Evolutionary conservation across 2,888 invertebrate species (phyloP).

Genomic region (Trachelus tabidus): DNA sequence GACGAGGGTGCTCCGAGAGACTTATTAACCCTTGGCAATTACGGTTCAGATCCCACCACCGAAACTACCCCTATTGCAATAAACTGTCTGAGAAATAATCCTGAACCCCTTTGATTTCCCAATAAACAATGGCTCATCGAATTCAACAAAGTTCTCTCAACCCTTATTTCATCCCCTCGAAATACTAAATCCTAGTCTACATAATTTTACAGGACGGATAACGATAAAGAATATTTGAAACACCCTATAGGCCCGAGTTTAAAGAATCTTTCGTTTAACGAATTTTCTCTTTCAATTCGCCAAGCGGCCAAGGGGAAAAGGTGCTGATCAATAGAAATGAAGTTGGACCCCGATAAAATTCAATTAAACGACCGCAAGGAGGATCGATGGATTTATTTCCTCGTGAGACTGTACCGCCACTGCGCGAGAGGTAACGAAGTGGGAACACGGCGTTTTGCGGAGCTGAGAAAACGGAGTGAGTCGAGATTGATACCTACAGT

Average conservation of each 20-base stretch:
- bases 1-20: not conserved
- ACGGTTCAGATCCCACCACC: not conserved
- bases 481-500: conserved; percentile 61
- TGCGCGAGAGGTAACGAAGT: conserved; percentile 59
- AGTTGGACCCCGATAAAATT: not conserved
- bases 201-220: not conserved
- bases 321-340: not conserved
- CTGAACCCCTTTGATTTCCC: not conserved
- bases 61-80: not conserved
- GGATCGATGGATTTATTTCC: conserved; percentile 6
- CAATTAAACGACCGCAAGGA: not conserved
- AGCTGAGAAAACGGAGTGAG: conserved; percentile 45
- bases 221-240: not conserved
- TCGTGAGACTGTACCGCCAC: conserved; percentile 38
- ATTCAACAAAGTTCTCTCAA: not conserved
- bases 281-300: not conserved
- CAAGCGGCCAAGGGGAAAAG: too few relatives aligned
- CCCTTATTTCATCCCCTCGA: not conserved
- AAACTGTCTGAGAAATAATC: not conserved
- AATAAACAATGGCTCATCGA: not conserved
- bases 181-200: not conserved
- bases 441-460: conserved; percentile 60
- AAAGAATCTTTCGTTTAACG: not conserved
- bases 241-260: not conserved
- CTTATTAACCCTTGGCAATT: conserved; percentile 3